A percentile compares a stretch with the other conserved stretches of the same genome.
These are phyloP conservation scores for Coregonus suidteri DNA, from an alignment of 2,797 vertebrate genomes.

Conservation along the genomic window DNA sequence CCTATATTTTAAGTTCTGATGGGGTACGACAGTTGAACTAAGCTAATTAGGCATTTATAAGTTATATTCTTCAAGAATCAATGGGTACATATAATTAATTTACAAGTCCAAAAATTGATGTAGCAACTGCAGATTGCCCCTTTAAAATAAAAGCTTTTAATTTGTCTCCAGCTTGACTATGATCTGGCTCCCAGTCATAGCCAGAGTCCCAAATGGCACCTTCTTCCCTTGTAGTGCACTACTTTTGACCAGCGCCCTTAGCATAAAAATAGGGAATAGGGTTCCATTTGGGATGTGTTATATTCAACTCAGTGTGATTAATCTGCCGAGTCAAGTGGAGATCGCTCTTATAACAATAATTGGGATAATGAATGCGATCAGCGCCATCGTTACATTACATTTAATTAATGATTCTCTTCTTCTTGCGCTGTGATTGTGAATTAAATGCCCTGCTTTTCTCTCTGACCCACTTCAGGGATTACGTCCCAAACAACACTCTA, in stretches of 20 bases:
- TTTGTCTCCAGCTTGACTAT: constrained; percentile 47
- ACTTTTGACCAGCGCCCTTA: too few relatives aligned
- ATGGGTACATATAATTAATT: too few relatives aligned
- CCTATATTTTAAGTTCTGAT: too few relatives aligned
- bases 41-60: too few relatives aligned
- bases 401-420: constrained; percentile 42
- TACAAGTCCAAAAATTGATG: too few relatives aligned
- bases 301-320: constrained; percentile 33
- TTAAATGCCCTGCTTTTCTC: constrained; percentile 25
- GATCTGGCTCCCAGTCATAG: constrained; percentile 31
- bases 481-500: constrained; percentile 17
- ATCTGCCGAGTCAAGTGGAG: constrained; percentile 51
- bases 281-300: constrained; percentile 18
- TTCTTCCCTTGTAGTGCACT: too few relatives aligned
- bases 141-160: constrained; percentile 21
- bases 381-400: constrained; percentile 52
- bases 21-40: too few relatives aligned
- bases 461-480: constrained; percentile 62
- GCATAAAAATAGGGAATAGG: constrained; percentile 4
- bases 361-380: constrained; percentile 61
- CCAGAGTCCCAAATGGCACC: constrained; percentile 14
- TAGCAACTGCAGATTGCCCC: not conserved
- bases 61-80: too few relatives aligned
- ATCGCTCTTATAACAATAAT: constrained; percentile 58
- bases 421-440: constrained; percentile 15